Evolutionary conservation across 2,113 vertebrate species (phyloP).

Genomic region (Hippocampus abdominalis): DNA sequence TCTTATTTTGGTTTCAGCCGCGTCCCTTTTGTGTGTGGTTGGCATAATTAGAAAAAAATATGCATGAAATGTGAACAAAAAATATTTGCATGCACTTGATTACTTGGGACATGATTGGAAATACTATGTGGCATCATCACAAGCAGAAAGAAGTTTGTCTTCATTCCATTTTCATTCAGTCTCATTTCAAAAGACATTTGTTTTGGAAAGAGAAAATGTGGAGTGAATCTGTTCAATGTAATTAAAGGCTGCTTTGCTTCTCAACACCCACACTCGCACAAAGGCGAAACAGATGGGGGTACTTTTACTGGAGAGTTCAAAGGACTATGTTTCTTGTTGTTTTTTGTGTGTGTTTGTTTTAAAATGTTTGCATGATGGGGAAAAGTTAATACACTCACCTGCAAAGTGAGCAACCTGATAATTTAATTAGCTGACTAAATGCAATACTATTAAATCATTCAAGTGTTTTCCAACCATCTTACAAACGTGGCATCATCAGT

Average conservation of each 20-base stretch:
- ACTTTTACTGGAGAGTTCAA: not conserved
- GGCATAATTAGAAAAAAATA: no score
- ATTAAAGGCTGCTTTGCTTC: not conserved
- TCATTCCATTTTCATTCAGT: not conserved
- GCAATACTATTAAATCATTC: not conserved
- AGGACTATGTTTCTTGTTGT: not conserved
- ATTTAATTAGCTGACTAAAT: not conserved
- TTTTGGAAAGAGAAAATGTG: not conserved
- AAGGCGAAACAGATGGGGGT: not conserved
- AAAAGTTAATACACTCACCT: not conserved
- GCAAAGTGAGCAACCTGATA: not conserved
- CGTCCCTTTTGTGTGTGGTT: no score
- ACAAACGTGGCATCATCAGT: accelerated
- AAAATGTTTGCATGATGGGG: not conserved
- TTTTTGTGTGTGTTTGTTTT: not conserved
- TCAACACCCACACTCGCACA: not conserved
- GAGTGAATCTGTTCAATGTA: not conserved
- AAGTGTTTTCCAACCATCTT: not conserved
- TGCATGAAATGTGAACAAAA: no score
- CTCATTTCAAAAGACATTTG: not conserved
- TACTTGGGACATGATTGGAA: not conserved
- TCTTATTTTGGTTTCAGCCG: no score
- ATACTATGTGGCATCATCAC: not conserved
- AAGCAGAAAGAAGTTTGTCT: not conserved
- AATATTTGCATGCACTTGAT: not conserved